Conservation (phyloP, 2,888 invertebrate genomes). For the Sesia bembeciformis region DNA sequence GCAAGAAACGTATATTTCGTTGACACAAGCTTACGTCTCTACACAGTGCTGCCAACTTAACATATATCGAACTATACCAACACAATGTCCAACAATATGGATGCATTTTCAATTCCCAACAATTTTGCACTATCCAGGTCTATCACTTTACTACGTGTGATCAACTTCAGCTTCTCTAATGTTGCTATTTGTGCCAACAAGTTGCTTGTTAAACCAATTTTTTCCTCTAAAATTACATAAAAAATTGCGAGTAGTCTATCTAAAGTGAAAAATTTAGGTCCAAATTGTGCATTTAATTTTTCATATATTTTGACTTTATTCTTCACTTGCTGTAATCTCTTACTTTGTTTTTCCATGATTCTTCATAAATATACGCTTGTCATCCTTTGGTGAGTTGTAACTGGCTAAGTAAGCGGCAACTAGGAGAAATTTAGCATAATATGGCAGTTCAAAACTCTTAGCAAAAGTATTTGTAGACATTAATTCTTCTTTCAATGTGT, state of each 20-base stretch:
- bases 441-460: slow-evolving; percentile 24
- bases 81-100: too few relatives aligned
- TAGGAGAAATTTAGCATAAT: too few relatives aligned
- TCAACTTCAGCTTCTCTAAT: slow-evolving; percentile 86
- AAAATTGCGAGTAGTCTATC: slow-evolving; percentile 91
- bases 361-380: slow-evolving; percentile 48
- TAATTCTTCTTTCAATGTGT: slow-evolving; percentile 53
- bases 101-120: too few relatives aligned
- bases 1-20: too few relatives aligned
- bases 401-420: too few relatives aligned
- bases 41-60: too few relatives aligned
- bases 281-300: too few relatives aligned
- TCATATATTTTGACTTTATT: too few relatives aligned
- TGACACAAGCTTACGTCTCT: too few relatives aligned
- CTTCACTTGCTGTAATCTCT: too few relatives aligned
- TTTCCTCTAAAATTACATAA: slow-evolving; percentile 89
- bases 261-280: slow-evolving; percentile 52
- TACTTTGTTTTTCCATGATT: too few relatives aligned
- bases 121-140: slow-evolving; percentile 87
- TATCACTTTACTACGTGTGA: slow-evolving; percentile 82
- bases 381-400: slow-evolving; percentile 73
- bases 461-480: slow-evolving; percentile 72
- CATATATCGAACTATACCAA: too few relatives aligned
- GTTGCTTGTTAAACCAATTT: slow-evolving; percentile 88
- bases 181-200: slow-evolving; percentile 91